Evolutionary conservation across 2,888 invertebrate species (phyloP).

Genomic region (Agrotis clavis): DNA sequence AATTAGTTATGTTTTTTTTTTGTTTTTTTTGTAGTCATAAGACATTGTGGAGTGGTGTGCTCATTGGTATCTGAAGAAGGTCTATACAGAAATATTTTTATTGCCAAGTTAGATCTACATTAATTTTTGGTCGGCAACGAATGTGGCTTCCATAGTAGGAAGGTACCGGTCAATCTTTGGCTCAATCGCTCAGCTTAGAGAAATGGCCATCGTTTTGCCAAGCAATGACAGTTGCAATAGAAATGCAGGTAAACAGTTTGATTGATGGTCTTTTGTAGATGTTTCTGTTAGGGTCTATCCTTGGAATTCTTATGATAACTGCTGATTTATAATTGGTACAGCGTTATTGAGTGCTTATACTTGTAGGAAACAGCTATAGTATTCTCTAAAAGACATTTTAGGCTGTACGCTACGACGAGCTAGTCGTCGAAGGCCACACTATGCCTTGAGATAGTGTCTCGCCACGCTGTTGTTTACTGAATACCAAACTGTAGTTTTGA

Average conservation of each 20-base stretch:
- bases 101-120: conserved; percentile 17
- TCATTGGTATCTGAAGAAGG: conserved; percentile 16
- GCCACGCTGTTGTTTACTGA: no score
- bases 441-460: no score
- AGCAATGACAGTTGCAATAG: conserved; percentile 16
- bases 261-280: conserved; percentile 18
- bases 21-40: conserved; percentile 33
- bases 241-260: conserved; percentile 15
- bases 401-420: no score
- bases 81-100: conserved; percentile 7
- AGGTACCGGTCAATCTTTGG: no score
- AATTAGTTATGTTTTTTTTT: conserved; percentile 22
- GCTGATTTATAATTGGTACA: no score
- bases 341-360: neutral
- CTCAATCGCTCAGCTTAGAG: conserved; percentile 42
- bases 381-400: no score
- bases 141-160: conserved; percentile 19
- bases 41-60: conserved; percentile 12
- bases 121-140: conserved; percentile 21
- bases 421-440: no score
- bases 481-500: no score
- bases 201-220: conserved; percentile 30
- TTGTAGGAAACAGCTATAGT: no score
- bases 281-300: neutral
- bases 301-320: neutral